Percentiles rank a stretch among this genome's conserved stretches.
Evolutionary conservation across 2,797 vertebrate species (phyloP).

Genomic region (Acrossocheilus wenchowensis): DNA sequence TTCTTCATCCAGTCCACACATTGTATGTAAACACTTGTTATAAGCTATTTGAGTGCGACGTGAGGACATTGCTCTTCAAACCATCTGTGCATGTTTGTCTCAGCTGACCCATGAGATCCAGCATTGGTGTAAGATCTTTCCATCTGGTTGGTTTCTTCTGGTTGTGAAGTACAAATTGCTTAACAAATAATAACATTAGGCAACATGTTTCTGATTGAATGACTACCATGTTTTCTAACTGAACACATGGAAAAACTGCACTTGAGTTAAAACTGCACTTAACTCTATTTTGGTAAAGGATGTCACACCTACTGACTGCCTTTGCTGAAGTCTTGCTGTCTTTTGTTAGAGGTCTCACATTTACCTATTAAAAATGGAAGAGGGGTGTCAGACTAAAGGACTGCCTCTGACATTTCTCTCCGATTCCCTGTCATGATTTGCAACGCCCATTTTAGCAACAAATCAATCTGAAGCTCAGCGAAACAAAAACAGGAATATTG

Average conservation of each 20-base stretch:
- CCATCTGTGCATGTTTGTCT: constrained; percentile 42
- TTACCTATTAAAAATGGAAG: constrained; percentile 24
- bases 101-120: background rate
- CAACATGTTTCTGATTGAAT: constrained; percentile 7
- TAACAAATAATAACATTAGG: constrained; percentile 27
- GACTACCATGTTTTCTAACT: background rate
- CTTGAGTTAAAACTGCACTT: background rate
- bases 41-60: constrained; percentile 20
- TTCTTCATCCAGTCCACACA: constrained; percentile 35
- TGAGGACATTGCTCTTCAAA: constrained; percentile 13
- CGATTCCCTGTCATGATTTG: background rate
- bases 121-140: constrained; percentile 7
- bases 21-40: constrained; percentile 38
- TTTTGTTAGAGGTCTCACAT: constrained; percentile 22
- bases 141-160: constrained; percentile 20
- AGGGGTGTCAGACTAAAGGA: constrained; percentile 2
- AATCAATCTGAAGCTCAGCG: constrained; percentile 21
- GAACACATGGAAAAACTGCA: background rate
- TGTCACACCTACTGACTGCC: background rate
- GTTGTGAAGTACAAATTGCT: background rate
- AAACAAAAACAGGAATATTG: background rate
- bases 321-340: background rate
- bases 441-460: constrained; percentile 13
- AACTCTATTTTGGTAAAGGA: background rate
- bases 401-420: constrained; percentile 9